Conservation (phyloP, 2,113 vertebrate genomes). For the Myotis yumanensis region DNA sequence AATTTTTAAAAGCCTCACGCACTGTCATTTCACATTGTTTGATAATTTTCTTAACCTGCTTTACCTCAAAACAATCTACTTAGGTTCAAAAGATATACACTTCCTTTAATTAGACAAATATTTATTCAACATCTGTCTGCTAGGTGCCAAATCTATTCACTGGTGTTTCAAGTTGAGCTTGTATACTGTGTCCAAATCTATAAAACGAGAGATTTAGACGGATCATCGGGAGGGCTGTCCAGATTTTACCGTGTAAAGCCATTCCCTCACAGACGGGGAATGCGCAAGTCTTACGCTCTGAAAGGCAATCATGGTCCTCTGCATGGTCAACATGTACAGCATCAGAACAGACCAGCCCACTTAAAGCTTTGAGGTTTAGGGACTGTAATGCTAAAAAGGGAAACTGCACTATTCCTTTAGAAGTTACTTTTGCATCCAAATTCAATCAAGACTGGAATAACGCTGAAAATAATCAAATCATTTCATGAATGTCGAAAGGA, state of each 20-base stretch:
- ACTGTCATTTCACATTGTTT: neutral
- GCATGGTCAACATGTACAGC: neutral
- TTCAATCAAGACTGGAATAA: neutral
- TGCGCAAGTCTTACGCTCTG: fast-evolving
- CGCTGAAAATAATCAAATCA: neutral
- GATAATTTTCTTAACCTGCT: constrained; percentile 1
- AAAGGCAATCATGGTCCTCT: fast-evolving
- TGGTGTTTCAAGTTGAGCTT: neutral
- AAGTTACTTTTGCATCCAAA: neutral
- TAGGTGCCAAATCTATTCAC: neutral
- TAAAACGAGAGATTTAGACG: fast-evolving
- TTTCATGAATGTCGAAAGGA: neutral
- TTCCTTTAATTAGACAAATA: neutral
- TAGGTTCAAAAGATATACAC: neutral
- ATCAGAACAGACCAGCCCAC: neutral
- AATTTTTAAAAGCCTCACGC: neutral
- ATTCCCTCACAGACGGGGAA: fast-evolving
- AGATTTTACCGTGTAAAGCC: fast-evolving
- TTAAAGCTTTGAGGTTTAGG: neutral
- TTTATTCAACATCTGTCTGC: neutral
- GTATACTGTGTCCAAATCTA: fast-evolving
- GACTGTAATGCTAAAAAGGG: no score
- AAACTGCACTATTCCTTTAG: neutral
- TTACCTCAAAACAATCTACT: neutral
- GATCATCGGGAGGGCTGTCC: fast-evolving